A percentile compares a stretch with the other conserved stretches of the same genome.
Evolutionary conservation across 2,888 invertebrate genomes (phyloP).

Genomic region (Blastobasis lacticolella): DNA sequence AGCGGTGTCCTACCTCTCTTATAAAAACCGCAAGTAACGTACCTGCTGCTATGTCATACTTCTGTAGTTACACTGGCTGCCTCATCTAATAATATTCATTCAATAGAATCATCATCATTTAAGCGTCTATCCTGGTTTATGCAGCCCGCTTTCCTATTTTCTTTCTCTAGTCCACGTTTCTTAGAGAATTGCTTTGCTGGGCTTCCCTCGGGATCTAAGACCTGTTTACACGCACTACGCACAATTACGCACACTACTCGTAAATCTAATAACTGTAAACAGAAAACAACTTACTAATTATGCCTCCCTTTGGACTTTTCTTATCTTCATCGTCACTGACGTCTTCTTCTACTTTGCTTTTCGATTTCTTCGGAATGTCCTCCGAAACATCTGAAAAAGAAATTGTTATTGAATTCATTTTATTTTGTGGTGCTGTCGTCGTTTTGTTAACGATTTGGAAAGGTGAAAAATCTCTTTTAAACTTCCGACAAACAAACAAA

Average conservation of each 20-base stretch:
- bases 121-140: too few species aligned
- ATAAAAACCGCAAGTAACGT: too few species aligned
- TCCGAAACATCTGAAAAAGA: conserved; percentile 56
- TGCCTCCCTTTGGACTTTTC: conserved; percentile 27
- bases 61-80: too few species aligned
- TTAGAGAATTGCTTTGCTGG: not conserved
- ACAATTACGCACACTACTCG: not conserved
- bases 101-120: too few species aligned
- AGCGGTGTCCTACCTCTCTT: too few species aligned
- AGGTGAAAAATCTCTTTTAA: too few species aligned
- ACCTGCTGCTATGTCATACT: too few species aligned
- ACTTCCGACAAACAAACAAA: too few species aligned
- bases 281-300: conserved; percentile 36
- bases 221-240: not conserved
- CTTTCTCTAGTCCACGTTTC: too few species aligned
- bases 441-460: not conserved
- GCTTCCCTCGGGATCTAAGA: not conserved
- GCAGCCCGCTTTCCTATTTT: too few species aligned
- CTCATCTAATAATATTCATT: too few species aligned
- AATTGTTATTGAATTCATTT: not conserved
- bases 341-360: conserved; percentile 57
- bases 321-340: conserved; percentile 31
- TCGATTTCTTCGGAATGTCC: conserved; percentile 54
- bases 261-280: not conserved
- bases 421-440: not conserved